Conservation (phyloP, 2,797 vertebrate species). For the Mormyrus hasselquistii region DNA sequence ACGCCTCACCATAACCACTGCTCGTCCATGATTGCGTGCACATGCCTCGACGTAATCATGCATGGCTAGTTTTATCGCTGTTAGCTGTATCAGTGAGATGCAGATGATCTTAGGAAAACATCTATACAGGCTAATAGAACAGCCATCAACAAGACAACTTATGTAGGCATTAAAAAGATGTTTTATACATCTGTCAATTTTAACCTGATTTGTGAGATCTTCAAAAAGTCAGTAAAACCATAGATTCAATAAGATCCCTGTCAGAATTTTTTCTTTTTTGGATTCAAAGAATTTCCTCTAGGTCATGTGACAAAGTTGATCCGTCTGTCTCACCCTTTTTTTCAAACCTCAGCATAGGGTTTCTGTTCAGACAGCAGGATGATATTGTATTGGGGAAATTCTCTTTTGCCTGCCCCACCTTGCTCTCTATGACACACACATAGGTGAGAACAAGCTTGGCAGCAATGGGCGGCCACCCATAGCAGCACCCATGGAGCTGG, state of each 20-base stretch:
- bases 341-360: too few species aligned
- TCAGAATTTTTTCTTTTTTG: not conserved
- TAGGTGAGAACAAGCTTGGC: not conserved
- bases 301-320: not conserved
- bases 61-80: not conserved
- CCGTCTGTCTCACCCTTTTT: not conserved
- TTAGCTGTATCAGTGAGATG: not conserved
- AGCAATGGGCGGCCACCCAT: not conserved
- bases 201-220: not conserved
- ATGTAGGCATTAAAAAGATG: not conserved
- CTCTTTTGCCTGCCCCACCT: not conserved
- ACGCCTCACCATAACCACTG: not conserved
- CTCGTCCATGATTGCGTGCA: not conserved
- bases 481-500: not conserved
- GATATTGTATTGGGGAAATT: not conserved
- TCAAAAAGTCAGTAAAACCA: not conserved
- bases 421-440: not conserved
- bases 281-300: not conserved
- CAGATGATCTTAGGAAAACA: not conserved
- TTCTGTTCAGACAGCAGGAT: not conserved
- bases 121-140: not conserved
- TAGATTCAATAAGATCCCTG: not conserved
- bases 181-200: not conserved
- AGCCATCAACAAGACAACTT: not conserved
- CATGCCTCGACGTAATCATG: not conserved